A percentile compares a stretch with the other conserved stretches of the same genome.
Conservation (phyloP, 2,888 invertebrate species). For the Furcula furcula region DNA sequence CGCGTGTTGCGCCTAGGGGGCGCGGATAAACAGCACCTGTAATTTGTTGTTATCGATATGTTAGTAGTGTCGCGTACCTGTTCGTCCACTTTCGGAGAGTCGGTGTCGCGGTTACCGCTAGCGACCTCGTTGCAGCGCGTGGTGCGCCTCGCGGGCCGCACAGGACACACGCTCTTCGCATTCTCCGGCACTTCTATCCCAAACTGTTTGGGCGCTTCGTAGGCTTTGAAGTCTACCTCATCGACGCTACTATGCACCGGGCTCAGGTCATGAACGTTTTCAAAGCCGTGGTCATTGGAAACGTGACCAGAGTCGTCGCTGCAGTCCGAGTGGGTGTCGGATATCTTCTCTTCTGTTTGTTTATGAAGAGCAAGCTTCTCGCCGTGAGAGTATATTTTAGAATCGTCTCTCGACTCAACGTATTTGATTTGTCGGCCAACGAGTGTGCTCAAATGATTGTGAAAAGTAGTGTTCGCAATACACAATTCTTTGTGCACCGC, state of each 20-base stretch:
- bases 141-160: slow-evolving; percentile 70
- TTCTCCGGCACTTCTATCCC: slow-evolving; percentile 64
- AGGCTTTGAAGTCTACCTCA: slow-evolving; percentile 66
- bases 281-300: slow-evolving; percentile 83
- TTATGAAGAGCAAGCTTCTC: slow-evolving; percentile 63
- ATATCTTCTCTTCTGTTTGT: slow-evolving; percentile 74
- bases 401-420: slow-evolving; percentile 65
- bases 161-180: slow-evolving; percentile 68
- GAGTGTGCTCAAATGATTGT: slow-evolving; percentile 78
- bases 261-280: slow-evolving; percentile 56
- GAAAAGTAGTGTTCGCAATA: slow-evolving; percentile 73
- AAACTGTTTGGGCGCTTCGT: slow-evolving; percentile 63
- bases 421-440: slow-evolving; percentile 74
- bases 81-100: slow-evolving; percentile 78
- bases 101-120: slow-evolving; percentile 76
- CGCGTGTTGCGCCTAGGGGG: slow-evolving; percentile 37
- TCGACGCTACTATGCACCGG: slow-evolving; percentile 48
- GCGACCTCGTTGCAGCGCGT: slow-evolving; percentile 76
- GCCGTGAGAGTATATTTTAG: slow-evolving; percentile 61
- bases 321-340: slow-evolving; percentile 85
- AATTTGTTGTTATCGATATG: slow-evolving; percentile 74
- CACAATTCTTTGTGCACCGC: slow-evolving; percentile 72
- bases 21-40: slow-evolving; percentile 57
- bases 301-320: slow-evolving; percentile 92
- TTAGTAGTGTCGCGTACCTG: slow-evolving; percentile 79